Conservation (phyloP, 2,888 invertebrate species). For the Andricus curvator region DNA sequence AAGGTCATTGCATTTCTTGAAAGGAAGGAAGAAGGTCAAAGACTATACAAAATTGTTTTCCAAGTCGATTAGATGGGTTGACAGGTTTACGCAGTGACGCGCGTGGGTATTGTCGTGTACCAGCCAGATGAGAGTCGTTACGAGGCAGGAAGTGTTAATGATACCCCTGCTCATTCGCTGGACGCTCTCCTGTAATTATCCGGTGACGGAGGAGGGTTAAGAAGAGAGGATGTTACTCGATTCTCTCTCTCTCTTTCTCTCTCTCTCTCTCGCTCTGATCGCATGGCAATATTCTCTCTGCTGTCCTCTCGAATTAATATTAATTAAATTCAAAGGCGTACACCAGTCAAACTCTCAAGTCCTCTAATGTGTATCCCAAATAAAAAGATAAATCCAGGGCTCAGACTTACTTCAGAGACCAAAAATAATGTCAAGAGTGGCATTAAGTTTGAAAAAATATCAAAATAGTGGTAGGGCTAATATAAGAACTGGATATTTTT, state of each 20-base stretch:
- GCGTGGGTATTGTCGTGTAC: conserved; percentile 69
- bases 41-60: conserved; percentile 49
- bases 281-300: conserved; percentile 44
- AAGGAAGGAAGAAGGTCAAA: conserved; percentile 26
- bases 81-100: conserved; percentile 72
- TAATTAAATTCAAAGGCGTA: conserved; percentile 57
- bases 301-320: conserved; percentile 60
- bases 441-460: too few species aligned
- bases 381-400: not conserved
- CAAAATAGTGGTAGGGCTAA: too few species aligned
- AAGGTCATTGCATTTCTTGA: conserved; percentile 6
- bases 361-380: not conserved
- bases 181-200: conserved; percentile 76
- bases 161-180: conserved; percentile 77
- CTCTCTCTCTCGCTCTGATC: conserved; percentile 28
- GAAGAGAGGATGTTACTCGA: conserved; percentile 60
- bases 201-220: conserved; percentile 60
- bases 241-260: conserved; percentile 27
- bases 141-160: conserved; percentile 77
- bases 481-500: too few species aligned
- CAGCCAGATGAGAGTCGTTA: conserved; percentile 76
- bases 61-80: conserved; percentile 68
- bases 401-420: too few species aligned
- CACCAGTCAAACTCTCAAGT: conserved; percentile 8
- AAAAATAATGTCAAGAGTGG: too few species aligned